phyloP scores from a whole-genome alignment of 2,797 vertebrate species.

The Margarornis squamiger region DNA sequence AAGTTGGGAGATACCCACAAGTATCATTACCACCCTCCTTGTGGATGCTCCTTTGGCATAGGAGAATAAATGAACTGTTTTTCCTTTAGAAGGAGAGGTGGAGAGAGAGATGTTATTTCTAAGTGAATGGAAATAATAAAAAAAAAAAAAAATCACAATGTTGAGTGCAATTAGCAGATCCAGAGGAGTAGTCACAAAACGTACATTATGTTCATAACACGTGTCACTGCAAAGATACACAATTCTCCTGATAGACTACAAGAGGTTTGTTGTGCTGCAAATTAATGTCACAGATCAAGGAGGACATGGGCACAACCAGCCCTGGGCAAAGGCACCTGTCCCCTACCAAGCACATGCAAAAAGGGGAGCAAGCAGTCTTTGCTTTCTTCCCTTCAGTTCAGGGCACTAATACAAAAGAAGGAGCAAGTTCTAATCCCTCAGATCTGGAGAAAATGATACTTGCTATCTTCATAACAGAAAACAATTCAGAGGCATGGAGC shows the following conservation, averaged over 20 bases:
- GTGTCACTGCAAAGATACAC: background rate
- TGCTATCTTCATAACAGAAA: background rate
- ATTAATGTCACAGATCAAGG: background rate
- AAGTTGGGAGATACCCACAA: constrained; percentile 39
- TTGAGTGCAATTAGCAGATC: constrained; percentile 19
- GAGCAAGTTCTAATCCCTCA: background rate
- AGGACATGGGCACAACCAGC: background rate
- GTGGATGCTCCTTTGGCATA: background rate
- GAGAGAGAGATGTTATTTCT: background rate
- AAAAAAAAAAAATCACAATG: rapidly evolving
- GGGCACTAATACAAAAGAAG: background rate
- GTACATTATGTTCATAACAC: constrained; percentile 36
- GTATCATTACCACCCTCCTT: background rate
- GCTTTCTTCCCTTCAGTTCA: background rate
- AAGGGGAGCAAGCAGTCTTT: background rate
- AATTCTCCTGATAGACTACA: background rate
- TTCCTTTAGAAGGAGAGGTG: constrained; percentile 28
- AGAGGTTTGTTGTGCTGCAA: background rate
- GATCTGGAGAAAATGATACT: background rate
- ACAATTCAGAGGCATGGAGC: background rate
- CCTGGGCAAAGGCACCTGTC: background rate
- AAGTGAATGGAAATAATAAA: background rate
- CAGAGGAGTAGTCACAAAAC: constrained; percentile 7
- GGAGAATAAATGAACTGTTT: constrained; percentile 31
- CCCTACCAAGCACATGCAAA: background rate